Conservation (phyloP, 2,888 invertebrate genomes). For the Leucoma salicis region DNA sequence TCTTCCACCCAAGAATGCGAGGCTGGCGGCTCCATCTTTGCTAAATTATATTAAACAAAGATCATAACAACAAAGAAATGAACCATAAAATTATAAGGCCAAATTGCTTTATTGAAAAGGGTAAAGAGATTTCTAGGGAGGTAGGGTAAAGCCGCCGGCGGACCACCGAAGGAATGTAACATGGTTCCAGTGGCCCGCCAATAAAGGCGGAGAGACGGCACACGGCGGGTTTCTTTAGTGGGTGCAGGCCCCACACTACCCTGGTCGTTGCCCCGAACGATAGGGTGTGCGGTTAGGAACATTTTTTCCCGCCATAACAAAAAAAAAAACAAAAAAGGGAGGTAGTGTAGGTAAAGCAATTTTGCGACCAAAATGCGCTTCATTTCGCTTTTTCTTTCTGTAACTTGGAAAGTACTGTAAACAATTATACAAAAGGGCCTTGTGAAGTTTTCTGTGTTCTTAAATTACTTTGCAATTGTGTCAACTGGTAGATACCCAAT, state of each 20-base stretch:
- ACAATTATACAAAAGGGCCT: conserved; percentile 27
- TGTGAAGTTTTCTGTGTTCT: conserved; percentile 27
- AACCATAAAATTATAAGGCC: conserved; percentile 59
- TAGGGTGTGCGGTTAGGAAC: too few species aligned
- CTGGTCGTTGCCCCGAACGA: too few species aligned
- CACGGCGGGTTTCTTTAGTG: too few species aligned
- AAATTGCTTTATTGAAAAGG: conserved; percentile 60
- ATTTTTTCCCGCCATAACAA: too few species aligned
- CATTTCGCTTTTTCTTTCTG: conserved; percentile 24
- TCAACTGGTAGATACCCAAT: too few species aligned
- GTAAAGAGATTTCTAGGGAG: conserved; percentile 43
- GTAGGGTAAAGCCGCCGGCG: too few species aligned
- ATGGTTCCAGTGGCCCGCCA: too few species aligned
- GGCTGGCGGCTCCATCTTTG: conserved; percentile 21
- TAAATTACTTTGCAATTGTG: background rate
- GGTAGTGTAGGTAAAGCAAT: too few species aligned
- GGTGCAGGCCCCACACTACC: too few species aligned
- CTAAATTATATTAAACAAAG: conserved; percentile 61
- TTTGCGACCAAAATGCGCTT: conserved; percentile 29
- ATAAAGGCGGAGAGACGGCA: too few species aligned
- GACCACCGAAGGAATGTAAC: too few species aligned
- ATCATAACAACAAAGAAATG: conserved; percentile 56
- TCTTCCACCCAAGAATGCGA: conserved; percentile 26
- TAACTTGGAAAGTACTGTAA: conserved; percentile 30
- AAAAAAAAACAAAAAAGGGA: too few species aligned